A percentile compares a stretch with the other conserved stretches of the same genome.
Conservation (phyloP, 2,888 invertebrate species). For the Neria commutata region DNA sequence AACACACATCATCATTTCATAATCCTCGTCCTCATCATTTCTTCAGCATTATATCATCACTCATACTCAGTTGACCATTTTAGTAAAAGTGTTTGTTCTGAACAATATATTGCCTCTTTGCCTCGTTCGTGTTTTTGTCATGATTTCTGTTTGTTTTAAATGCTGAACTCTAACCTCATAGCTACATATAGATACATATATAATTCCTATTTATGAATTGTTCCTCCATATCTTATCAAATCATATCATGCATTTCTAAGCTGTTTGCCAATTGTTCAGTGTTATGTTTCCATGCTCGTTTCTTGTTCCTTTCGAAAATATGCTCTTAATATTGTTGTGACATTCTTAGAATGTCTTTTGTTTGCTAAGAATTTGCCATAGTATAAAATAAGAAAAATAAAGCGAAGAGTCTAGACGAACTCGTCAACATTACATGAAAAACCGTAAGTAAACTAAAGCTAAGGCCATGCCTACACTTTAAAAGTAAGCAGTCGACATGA, state of each 20-base stretch:
- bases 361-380: not conserved
- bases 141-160: conserved; percentile 18
- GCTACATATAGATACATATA: too few relatives aligned
- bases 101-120: too few relatives aligned
- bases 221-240: conserved; percentile 16
- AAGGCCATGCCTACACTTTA: not conserved
- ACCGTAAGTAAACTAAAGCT: not conserved
- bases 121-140: conserved; percentile 18
- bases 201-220: too few relatives aligned
- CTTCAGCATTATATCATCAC: too few relatives aligned
- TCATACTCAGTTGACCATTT: too few relatives aligned
- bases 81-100: too few relatives aligned
- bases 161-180: too few relatives aligned
- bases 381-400: not conserved
- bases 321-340: conserved; percentile 2
- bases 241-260: too few relatives aligned
- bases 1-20: too few relatives aligned
- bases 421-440: not conserved
- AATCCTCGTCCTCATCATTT: too few relatives aligned
- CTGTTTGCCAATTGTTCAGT: conserved; percentile 36
- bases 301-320: too few relatives aligned
- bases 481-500: too few relatives aligned
- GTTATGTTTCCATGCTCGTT: conserved; percentile 34
- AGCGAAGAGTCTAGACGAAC: not conserved
- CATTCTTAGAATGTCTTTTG: conserved; percentile 40